phyloP scores from a whole-genome alignment of 1,140 invertebrate species.

The Drosophila nannoptera region DNA sequence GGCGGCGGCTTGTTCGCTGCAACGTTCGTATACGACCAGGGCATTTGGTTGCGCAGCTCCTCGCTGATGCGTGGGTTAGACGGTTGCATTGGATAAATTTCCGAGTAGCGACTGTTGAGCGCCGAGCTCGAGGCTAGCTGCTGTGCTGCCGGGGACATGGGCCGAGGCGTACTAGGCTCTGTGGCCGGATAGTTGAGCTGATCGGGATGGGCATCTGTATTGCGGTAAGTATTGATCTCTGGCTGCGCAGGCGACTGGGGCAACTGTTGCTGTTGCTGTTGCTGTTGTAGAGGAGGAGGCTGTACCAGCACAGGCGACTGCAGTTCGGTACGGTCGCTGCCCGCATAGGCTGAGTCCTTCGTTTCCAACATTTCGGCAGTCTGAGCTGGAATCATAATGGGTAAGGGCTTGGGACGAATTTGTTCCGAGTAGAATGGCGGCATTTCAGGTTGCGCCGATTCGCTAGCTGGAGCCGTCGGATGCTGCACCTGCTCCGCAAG shows the following conservation, averaged over 20 bases:
- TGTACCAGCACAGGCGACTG: constrained; percentile 61
- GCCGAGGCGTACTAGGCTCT: constrained; percentile 32
- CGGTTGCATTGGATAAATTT: constrained; percentile 50
- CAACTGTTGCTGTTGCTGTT: constrained; percentile 20
- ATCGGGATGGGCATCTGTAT: constrained; percentile 71
- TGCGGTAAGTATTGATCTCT: constrained; percentile 63
- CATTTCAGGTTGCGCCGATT: constrained; percentile 14
- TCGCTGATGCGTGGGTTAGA: constrained; percentile 63
- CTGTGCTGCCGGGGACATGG: constrained; percentile 50
- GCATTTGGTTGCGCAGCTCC: constrained; percentile 74
- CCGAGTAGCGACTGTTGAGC: constrained; percentile 66
- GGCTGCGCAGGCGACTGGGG: constrained; percentile 25
- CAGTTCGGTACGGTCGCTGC: constrained; percentile 52
- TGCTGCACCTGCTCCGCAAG: constrained; percentile 13
- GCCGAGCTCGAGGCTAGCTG: constrained; percentile 52
- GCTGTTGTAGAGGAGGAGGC: constrained; percentile 41
- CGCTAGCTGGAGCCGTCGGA: constrained; percentile 16
- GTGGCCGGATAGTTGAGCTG: constrained; percentile 64
- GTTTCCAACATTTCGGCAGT: constrained; percentile 41
- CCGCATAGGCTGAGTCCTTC: constrained; percentile 44
- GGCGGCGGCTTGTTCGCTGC: constrained; percentile 59
- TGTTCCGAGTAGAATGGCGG: constrained; percentile 55
- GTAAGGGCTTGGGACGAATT: constrained; percentile 54
- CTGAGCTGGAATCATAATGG: constrained; percentile 51
- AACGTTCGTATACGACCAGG: constrained; percentile 75